Evolutionary conservation across 2,797 vertebrate genomes (phyloP), one percentile per base, ranked within the genome.

Genomic region (Microchirus variegatus): DNA sequence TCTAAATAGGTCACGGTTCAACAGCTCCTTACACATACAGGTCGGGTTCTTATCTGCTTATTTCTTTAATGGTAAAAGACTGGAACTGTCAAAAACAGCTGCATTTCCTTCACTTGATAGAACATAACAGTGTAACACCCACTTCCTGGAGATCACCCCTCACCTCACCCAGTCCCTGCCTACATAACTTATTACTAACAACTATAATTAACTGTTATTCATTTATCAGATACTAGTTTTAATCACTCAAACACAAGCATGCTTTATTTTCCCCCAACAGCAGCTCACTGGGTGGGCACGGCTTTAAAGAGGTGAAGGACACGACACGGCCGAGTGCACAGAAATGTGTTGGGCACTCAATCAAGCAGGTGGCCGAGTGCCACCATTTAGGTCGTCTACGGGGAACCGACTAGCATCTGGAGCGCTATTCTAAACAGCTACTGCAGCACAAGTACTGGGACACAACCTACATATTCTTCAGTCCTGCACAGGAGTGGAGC

Each of bases 1-100:
- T 57, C 12, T 53, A 68, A 59, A 47, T 65, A 58, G 61, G 62
- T 70, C 73, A 70, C 42, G 47, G 14, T 9, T 36, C 18, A 63
- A 60, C 22, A 31, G 49, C 55, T 50, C n/a, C 42, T 17, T 16
- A 11, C 49, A 9, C 10, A 47, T 52, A 44, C 47, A 53, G 38
- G 15, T 22, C 44, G 5, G 15, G n/a, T 50, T 51, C 57, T 65
- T 19, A 60, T 60, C 58, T 38, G 31, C 22, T 53, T 49, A 43
- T 49, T 62, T 46, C 46, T 56, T 55, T 50, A n/a, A 58, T 44
- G 40, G 54, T 53, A 59, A 68, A 59, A 49, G 50, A 44, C 41
- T 14, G 14, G 37, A 53, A 36, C 13, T 56, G 37, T 48, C 52
- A 73, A 53, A 53, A 67, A 67, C 36, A 51, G 57, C 14, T 35